Conservation (phyloP, 2,888 invertebrate genomes). For the Ennomos erosarius region DNA sequence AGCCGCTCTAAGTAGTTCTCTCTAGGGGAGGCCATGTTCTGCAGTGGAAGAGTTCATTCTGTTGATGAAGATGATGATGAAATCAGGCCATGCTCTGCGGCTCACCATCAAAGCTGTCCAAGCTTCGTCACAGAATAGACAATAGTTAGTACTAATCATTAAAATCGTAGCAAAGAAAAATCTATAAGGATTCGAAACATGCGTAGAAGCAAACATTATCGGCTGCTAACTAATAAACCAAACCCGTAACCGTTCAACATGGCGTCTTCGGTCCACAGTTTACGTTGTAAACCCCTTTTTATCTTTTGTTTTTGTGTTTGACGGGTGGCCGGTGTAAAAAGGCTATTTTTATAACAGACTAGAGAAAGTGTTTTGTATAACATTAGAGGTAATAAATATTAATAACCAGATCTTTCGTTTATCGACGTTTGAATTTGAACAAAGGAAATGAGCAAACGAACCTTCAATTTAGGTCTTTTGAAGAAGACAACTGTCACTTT, state of each 20-base stretch:
- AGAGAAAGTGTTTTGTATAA: conserved; percentile 70
- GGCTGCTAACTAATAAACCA: conserved; percentile 48
- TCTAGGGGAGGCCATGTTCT: too few relatives aligned
- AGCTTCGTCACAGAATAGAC: too few relatives aligned
- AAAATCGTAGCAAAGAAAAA: too few relatives aligned
- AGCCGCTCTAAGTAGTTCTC: too few relatives aligned
- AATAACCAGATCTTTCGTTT: conserved; percentile 76
- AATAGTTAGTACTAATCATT: too few relatives aligned
- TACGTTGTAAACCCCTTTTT: conserved; percentile 56
- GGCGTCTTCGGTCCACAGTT: conserved; percentile 52
- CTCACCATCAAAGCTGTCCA: too few relatives aligned
- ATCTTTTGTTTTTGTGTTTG: conserved; percentile 70
- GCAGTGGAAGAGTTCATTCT: too few relatives aligned
- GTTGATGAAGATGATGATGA: too few relatives aligned
- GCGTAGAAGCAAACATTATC: conserved; percentile 49
- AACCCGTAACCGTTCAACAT: conserved; percentile 51
- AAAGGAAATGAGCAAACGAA: conserved; percentile 7
- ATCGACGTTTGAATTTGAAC: conserved; percentile 39
- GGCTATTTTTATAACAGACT: conserved; percentile 77
- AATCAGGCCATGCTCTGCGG: too few relatives aligned
- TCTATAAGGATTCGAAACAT: conserved; percentile 33
- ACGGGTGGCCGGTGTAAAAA: conserved; percentile 75
- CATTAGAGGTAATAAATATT: conserved; percentile 76
- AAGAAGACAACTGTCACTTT: conserved; percentile 17
- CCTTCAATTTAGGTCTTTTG: conserved; percentile 20